phyloP scores from a whole-genome alignment of 2,888 invertebrate genomes.

The Bugula neritina region DNA sequence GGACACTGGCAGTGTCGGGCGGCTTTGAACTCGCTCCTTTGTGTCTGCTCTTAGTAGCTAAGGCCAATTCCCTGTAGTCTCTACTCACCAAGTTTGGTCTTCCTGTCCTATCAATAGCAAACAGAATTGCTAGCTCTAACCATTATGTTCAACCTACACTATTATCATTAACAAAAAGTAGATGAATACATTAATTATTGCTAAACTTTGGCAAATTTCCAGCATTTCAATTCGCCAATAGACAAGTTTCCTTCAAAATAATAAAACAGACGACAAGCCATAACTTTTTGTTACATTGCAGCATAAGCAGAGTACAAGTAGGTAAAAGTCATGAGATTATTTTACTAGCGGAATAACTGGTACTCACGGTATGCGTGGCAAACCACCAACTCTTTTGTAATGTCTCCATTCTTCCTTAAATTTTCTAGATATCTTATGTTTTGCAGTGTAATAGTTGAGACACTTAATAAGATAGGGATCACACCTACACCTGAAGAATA shows the following conservation, averaged over 20 bases:
- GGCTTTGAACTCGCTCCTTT: not conserved
- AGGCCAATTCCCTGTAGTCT: conserved; percentile 9
- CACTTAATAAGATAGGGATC: conserved; percentile 48
- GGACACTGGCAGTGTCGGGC: not conserved
- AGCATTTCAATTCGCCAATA: too few relatives aligned
- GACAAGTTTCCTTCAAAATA: too few relatives aligned
- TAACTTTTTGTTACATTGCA: too few relatives aligned
- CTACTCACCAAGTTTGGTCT: conserved; percentile 20
- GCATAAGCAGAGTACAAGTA: too few relatives aligned
- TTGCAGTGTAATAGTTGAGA: conserved; percentile 43
- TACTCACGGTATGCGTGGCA: conserved; percentile 45
- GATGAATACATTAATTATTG: too few relatives aligned
- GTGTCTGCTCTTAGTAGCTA: not conserved
- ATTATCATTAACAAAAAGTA: too few relatives aligned
- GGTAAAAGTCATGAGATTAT: too few relatives aligned
- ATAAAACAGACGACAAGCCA: too few relatives aligned
- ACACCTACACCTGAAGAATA: conserved; percentile 41
- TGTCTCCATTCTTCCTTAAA: conserved; percentile 50
- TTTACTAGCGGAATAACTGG: too few relatives aligned
- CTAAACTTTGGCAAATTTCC: too few relatives aligned
- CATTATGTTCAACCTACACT: too few relatives aligned
- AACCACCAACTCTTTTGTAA: conserved; percentile 42
- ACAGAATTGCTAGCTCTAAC: too few relatives aligned
- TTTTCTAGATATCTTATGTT: conserved; percentile 40
- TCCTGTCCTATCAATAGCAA: not conserved